phyloP scores from a whole-genome alignment of 2,888 invertebrate species.

The Lysandra bellargus region DNA sequence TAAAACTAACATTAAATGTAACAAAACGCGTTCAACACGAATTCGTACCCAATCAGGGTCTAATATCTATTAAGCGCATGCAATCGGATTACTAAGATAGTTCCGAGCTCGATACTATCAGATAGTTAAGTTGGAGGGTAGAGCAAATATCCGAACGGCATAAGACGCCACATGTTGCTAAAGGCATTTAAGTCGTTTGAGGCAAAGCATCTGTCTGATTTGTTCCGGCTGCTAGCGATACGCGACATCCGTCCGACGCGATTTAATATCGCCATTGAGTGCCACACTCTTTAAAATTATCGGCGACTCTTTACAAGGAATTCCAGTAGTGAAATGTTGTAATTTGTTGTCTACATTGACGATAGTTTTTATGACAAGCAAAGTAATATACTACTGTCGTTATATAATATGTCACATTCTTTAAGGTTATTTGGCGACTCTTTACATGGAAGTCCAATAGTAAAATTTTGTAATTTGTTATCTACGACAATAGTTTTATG shows the following conservation, averaged over 20 bases:
- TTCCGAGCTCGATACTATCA: background rate
- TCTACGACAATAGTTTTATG: background rate
- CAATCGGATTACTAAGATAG: conserved; percentile 13
- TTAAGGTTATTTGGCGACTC: background rate
- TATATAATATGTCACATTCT: background rate
- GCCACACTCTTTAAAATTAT: background rate
- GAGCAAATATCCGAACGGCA: conserved; percentile 1
- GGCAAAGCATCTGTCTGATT: conserved; percentile 33
- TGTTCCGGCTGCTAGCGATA: conserved; percentile 32
- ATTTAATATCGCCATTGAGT: conserved; percentile 20
- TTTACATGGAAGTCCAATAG: background rate
- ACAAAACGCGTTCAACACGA: background rate
- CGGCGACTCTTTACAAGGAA: background rate
- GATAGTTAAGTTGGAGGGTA: conserved; percentile 7
- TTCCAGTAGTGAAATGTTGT: background rate
- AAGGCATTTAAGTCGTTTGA: conserved; percentile 27
- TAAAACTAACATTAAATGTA: background rate
- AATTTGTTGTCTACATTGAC: background rate
- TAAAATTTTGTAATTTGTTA: background rate
- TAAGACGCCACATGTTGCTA: conserved; percentile 22
- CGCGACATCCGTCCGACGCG: conserved; percentile 7
- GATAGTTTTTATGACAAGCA: background rate
- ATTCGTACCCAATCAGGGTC: background rate
- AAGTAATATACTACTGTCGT: too few species aligned
- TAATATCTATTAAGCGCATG: background rate